These are phyloP conservation scores for Eupleurogrammus muticus DNA, from an alignment of 2,797 vertebrate species.

Conservation along the genomic window DNA sequence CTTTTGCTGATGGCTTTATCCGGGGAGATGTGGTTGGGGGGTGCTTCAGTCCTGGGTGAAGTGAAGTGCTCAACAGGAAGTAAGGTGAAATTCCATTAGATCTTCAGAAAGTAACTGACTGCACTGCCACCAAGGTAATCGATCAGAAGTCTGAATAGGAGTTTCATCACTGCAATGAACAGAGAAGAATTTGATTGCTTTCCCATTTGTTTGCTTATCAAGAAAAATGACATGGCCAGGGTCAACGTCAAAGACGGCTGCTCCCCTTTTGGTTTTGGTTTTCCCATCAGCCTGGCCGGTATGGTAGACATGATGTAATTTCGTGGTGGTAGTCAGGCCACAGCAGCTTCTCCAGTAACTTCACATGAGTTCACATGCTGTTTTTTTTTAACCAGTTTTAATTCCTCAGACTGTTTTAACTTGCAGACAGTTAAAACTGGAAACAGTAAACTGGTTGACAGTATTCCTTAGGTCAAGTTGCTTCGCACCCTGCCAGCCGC, in stretches of 20 bases:
- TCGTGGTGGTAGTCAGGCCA: slow-evolving; percentile 9
- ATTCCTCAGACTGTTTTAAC: slow-evolving; percentile 8
- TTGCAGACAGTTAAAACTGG: neutral
- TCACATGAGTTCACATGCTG: slow-evolving; percentile 35
- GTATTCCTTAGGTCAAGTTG: slow-evolving; percentile 18
- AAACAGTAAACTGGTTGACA: neutral
- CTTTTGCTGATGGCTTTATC: slow-evolving; percentile 7
- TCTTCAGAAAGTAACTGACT: slow-evolving; percentile 77
- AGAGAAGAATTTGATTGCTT: slow-evolving; percentile 73
- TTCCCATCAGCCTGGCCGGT: slow-evolving; percentile 72
- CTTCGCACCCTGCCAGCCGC: neutral
- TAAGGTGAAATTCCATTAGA: slow-evolving; percentile 55
- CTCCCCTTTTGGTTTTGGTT: slow-evolving; percentile 73
- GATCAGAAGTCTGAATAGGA: slow-evolving; percentile 74
- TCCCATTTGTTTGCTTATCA: slow-evolving; percentile 80
- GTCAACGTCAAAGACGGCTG: slow-evolving; percentile 73
- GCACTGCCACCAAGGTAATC: slow-evolving; percentile 71
- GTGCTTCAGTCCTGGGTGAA: too few species aligned
- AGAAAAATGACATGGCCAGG: slow-evolving; percentile 78
- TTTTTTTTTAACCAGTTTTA: slow-evolving; percentile 28
- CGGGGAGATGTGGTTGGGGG: neutral
- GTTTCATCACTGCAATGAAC: slow-evolving; percentile 71
- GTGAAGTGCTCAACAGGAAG: slow-evolving; percentile 1
- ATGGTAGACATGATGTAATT: slow-evolving; percentile 70
- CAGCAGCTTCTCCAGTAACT: slow-evolving; percentile 19